Conservation (phyloP, 1,140 invertebrate species). For the Globodera rostochiensis region DNA sequence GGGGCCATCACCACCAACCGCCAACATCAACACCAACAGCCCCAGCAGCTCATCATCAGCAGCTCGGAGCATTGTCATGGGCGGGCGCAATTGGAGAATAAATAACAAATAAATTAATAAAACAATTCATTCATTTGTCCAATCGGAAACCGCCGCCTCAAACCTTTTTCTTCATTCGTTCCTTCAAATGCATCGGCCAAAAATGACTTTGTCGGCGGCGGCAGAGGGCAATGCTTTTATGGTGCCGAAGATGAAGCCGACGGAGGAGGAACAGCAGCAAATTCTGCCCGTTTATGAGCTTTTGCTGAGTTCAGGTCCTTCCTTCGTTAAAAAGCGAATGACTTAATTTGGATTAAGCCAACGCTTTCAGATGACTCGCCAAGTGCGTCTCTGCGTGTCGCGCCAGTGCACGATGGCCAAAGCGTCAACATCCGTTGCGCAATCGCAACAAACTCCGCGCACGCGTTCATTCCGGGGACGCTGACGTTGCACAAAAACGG, state of each 20-base stretch:
- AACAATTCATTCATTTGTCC: too few relatives aligned
- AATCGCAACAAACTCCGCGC: slow-evolving; percentile 15
- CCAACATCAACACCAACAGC: too few relatives aligned
- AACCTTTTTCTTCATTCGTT: not conserved
- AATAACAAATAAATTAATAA: too few relatives aligned
- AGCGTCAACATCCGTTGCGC: slow-evolving; percentile 11
- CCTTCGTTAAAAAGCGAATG: not conserved
- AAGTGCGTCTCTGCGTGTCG: slow-evolving; percentile 22
- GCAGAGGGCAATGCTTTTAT: not conserved
- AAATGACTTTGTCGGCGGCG: not conserved
- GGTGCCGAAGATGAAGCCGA: not conserved
- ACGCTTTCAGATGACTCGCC: slow-evolving; percentile 12
- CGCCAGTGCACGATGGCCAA: slow-evolving; percentile 7
- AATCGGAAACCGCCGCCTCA: too few relatives aligned
- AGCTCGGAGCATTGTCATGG: too few relatives aligned
- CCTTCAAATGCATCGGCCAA: not conserved
- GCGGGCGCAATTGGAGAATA: too few relatives aligned
- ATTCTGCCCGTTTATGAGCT: slow-evolving; percentile 21
- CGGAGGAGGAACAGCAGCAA: slow-evolving; percentile 13
- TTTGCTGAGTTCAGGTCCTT: slow-evolving; percentile 6
- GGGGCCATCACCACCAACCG: not conserved
- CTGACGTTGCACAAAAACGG: slow-evolving; percentile 27
- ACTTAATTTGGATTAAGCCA: not conserved
- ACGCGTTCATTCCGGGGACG: slow-evolving; percentile 21
- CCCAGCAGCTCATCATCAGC: too few relatives aligned